Base-by-base conservation (phyloP, 2,797 vertebrate species). In the Poecilia picta region DNA sequence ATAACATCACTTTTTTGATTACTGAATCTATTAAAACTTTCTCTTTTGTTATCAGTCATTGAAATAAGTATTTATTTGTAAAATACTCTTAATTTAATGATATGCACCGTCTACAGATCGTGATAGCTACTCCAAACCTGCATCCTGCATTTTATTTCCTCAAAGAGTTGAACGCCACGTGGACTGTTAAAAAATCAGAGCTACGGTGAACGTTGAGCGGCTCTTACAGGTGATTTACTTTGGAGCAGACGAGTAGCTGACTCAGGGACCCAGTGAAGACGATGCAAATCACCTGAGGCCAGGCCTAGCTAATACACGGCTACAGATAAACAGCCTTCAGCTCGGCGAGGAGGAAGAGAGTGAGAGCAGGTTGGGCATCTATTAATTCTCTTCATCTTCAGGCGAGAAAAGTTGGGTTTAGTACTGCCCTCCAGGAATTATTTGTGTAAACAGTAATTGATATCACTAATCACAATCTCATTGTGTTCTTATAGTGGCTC, bases 241-340 rank as follows among this genome's bases (percentile, higher is more conserved):
- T 46, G 16, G 72, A 43, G 51, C 2, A 39, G 43, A 3, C 0
- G 18, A 28, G 66, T 47, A 33, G n/a, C 28, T 39, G 10, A 72
- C 45, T 31, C 36, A 68, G 45, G 57, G 20, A 72, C 6, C 31
- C 8, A 1, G 47, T 77, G 31, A 39, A 43, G 33, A 23, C 8
- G 25, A 75, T 76, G 51, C 70, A 64, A 31, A 57, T 5, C 68
- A 39, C 39, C 51, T 36, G 28, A 76, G 51, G 41, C 15, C 15
- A 47, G 72, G 7, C 18, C 72, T 39, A 62, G 62, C 70, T 4
- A 20, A 33, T 51, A 28, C 41, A 31, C 5, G 43, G 0, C 33
- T 41, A 59, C 79, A 82, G 75, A 76, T 62, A 36, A 10, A 43
- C 70, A 75, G 46, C 23, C 43, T 62, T 62, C 70, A 75, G 76